Conservation (phyloP, 2,888 invertebrate genomes). For the Dilophus febrilis region DNA sequence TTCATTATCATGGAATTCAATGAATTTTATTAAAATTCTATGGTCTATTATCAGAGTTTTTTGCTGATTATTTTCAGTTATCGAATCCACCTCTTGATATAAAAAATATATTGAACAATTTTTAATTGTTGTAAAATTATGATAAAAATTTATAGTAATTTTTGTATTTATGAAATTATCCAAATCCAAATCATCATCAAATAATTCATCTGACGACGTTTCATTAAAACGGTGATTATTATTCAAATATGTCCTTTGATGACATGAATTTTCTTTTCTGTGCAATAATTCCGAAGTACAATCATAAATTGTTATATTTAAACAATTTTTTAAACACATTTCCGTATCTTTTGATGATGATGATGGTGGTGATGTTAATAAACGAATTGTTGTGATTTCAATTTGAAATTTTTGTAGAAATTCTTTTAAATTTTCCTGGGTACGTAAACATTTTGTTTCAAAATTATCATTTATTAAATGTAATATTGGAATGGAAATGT, state of each 20-base stretch:
- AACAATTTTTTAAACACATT: slow-evolving; percentile 5
- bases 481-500: slow-evolving; percentile 15
- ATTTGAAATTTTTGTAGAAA: slow-evolving; percentile 6
- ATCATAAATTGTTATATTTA: slow-evolving; percentile 3
- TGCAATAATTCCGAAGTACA: no score
- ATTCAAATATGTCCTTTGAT: no score
- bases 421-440: slow-evolving; percentile 12
- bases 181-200: background rate
- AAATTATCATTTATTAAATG: slow-evolving; percentile 15
- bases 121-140: slow-evolving; percentile 16
- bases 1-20: slow-evolving; percentile 12
- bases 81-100: background rate
- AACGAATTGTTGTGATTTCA: slow-evolving; percentile 7
- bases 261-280: background rate
- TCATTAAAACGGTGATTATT: no score
- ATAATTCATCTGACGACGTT: background rate
- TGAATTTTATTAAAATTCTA: slow-evolving; percentile 15
- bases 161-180: slow-evolving; percentile 3
- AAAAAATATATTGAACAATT: slow-evolving; percentile 9
- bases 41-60: slow-evolving; percentile 9
- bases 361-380: slow-evolving; percentile 7
- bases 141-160: slow-evolving; percentile 13
- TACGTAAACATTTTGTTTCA: slow-evolving; percentile 12
- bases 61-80: no score
- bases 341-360: slow-evolving; percentile 2